Evolutionary conservation across 1,140 invertebrate species (phyloP).

Genomic region (Radopholus similis): DNA sequence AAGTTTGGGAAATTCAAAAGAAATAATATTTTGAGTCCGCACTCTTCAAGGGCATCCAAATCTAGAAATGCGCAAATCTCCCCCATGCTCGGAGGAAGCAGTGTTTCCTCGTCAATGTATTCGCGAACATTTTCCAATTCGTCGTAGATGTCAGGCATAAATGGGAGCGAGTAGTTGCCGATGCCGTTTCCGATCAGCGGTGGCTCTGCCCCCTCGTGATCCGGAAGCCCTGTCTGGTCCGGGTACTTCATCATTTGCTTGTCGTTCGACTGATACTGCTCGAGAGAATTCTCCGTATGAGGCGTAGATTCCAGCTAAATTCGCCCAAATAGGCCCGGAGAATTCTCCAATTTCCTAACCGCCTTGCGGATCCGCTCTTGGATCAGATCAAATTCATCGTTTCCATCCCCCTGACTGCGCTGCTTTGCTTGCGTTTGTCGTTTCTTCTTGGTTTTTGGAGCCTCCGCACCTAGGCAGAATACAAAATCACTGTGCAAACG

Average conservation of each 20-base stretch:
- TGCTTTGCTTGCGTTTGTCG: conserved; percentile 59
- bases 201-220: conserved; percentile 5
- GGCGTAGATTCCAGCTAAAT: conserved; percentile 29
- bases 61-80: conserved; percentile 25
- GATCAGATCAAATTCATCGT: conserved; percentile 44
- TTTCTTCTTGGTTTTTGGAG: conserved; percentile 48
- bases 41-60: conserved; percentile 20
- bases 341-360: not conserved
- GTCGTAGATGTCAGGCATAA: conserved; percentile 47
- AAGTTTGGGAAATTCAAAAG: not conserved
- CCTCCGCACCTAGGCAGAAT: no score
- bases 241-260: conserved; percentile 33
- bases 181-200: not conserved
- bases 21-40: conserved; percentile 8
- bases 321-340: conserved; percentile 3
- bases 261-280: conserved; percentile 28
- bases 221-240: conserved; percentile 28
- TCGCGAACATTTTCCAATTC: conserved; percentile 35
- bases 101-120: conserved; percentile 20
- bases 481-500: no score
- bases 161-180: conserved; percentile 2
- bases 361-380: conserved; percentile 25
- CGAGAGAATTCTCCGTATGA: conserved; percentile 1
- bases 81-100: conserved; percentile 20
- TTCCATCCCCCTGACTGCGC: conserved; percentile 27